A percentile compares a stretch with the other conserved stretches of the same genome.
Conservation (phyloP, 2,113 vertebrate genomes). For the Acrocephalus kingi region DNA sequence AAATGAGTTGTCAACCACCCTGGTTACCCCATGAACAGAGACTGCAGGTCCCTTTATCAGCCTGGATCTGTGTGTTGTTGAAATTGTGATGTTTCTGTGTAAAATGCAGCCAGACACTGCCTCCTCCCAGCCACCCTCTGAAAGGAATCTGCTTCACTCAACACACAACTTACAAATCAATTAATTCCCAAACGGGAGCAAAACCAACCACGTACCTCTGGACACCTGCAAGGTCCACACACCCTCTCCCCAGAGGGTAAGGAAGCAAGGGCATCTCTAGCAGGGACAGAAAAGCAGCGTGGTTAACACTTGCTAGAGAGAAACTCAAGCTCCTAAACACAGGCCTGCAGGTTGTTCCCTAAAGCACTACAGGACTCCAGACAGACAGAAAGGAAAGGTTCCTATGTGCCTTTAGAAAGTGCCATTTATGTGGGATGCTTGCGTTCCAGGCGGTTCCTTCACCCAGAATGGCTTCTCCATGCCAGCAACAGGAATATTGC, state of each 20-base stretch:
- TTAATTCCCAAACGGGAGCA: neutral
- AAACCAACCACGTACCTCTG: neutral
- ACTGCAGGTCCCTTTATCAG: neutral
- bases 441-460: neutral
- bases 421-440: neutral
- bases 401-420: constrained; percentile 12
- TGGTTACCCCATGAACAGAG: neutral
- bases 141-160: neutral
- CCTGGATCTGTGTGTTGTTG: neutral
- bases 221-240: neutral
- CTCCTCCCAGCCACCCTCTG: neutral
- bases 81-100: neutral
- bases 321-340: neutral
- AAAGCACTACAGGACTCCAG: neutral
- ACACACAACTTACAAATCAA: neutral
- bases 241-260: neutral
- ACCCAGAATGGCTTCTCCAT: constrained; percentile 21
- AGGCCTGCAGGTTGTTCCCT: neutral
- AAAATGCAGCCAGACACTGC: neutral
- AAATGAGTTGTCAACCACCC: neutral
- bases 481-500: constrained; percentile 63
- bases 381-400: neutral
- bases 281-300: neutral
- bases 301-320: neutral
- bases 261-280: neutral